A percentile compares a stretch with the other conserved stretches of the same genome.
Conservation (phyloP, 2,888 invertebrate species). For the Priocnemis perturbator region DNA sequence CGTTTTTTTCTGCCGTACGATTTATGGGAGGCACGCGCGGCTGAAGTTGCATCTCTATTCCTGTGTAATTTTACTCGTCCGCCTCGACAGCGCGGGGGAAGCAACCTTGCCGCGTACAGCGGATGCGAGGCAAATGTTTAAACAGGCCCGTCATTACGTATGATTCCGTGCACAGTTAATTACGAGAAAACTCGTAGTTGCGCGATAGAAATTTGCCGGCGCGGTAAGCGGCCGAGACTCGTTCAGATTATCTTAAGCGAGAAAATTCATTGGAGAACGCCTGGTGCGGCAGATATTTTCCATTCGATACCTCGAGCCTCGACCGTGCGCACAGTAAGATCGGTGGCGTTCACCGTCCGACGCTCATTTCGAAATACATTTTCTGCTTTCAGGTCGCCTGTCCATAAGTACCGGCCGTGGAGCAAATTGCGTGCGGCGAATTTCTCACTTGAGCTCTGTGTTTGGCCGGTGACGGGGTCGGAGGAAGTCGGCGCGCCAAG, state of each 20-base stretch:
- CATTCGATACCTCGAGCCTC: too few relatives aligned
- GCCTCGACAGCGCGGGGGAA: slow-evolving; percentile 8
- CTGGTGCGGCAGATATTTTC: too few relatives aligned
- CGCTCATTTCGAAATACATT: not conserved
- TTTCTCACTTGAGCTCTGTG: not conserved
- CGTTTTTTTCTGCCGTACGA: slow-evolving; percentile 44
- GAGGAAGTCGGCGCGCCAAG: slow-evolving; percentile 1
- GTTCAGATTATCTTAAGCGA: too few relatives aligned
- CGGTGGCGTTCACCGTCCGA: too few relatives aligned
- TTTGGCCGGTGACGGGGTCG: not conserved
- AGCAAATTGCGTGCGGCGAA: not conserved
- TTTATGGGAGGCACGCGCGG: not conserved
- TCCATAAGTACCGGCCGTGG: not conserved
- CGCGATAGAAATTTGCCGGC: too few relatives aligned
- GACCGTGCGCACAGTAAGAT: too few relatives aligned
- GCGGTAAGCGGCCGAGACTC: too few relatives aligned
- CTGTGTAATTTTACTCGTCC: slow-evolving; percentile 27
- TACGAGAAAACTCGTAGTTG: not conserved
- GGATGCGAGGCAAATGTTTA: slow-evolving; percentile 46
- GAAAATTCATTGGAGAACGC: too few relatives aligned
- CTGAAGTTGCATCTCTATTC: not conserved
- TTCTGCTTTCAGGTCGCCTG: not conserved
- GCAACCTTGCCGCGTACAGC: slow-evolving; percentile 24
- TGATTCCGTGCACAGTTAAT: slow-evolving; percentile 49
- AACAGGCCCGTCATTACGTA: slow-evolving; percentile 38